phyloP scores from a whole-genome alignment of 2,888 invertebrate species.

The Coecobrya sp. region DNA sequence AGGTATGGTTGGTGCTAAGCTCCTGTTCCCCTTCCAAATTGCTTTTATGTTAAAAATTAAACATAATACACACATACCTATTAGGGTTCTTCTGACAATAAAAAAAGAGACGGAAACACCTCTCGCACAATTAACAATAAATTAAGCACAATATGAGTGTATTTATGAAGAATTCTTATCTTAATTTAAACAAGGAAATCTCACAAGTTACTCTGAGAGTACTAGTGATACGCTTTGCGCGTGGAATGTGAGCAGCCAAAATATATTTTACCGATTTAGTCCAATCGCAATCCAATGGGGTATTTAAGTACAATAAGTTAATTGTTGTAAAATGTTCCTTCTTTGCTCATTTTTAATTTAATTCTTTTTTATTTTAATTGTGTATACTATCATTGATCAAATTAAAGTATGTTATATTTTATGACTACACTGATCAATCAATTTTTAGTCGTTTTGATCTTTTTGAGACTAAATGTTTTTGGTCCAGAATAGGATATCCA shows the following conservation, averaged over 20 bases:
- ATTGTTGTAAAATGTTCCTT: neutral
- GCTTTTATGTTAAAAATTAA: too few species aligned
- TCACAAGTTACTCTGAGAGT: neutral
- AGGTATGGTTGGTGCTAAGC: too few species aligned
- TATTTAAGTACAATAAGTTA: neutral
- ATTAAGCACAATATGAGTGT: slow-evolving; percentile 1
- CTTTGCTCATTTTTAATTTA: slow-evolving; percentile 18
- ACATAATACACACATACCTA: too few species aligned
- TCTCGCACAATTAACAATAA: slow-evolving; percentile 4
- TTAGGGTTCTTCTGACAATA: too few species aligned
- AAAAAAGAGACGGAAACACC: too few species aligned
- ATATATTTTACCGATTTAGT: too few species aligned
- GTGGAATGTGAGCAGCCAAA: neutral
- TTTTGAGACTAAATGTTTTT: too few species aligned
- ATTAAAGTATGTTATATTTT: neutral
- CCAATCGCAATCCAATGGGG: too few species aligned
- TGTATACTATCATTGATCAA: neutral
- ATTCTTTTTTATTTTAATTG: neutral
- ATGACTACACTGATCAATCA: too few species aligned
- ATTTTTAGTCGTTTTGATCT: too few species aligned
- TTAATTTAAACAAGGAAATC: neutral
- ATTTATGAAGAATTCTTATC: neutral
- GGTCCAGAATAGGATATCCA: too few species aligned
- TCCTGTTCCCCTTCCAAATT: too few species aligned
- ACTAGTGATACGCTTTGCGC: neutral